Evolutionary conservation across 2,797 vertebrate species (phyloP), one percentile per base, ranked within the genome.

Genomic region (Liparis tanakae): DNA sequence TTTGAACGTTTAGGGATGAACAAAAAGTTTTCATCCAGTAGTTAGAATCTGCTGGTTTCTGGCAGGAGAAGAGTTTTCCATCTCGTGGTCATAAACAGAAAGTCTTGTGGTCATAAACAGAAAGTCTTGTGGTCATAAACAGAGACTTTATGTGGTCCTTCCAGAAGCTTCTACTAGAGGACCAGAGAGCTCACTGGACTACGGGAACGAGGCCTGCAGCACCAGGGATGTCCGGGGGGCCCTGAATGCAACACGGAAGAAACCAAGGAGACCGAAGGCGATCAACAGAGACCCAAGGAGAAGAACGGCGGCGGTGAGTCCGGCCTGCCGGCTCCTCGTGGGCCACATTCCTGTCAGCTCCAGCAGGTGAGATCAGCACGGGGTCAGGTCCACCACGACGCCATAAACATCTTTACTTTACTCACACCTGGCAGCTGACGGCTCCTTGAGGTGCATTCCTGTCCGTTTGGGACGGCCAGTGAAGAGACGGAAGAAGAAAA

Each of bases 1-100:
- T 72, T 57, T 70, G 17, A 48, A 48, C 34, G 17, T 62, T 56
- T n/a, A 12, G 7, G 34, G 67, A 25, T 54, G 53, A 68, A 44
- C 48, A 46, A 70, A 76, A 75, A 57, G 59, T 71, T 22, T 77
- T 70, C 37, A 73, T 7, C 34, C 46, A 44, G 48, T 54, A 74
- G 74, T 78, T 10, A 14, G 54, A 61, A 80, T 55, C 39, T 55
- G 50, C 60, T 67, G 56, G 55, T 61, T 61, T 12, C 65, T 82
- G 81, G 83, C 81, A 61, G 3, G 43, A 17, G 22, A 8, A 5
- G 3, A 17, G 4, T 76, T 84, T 87, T 82, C 86, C 74, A 78
- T 79, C 68, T 85, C 54, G 70, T 30, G 58, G 70, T 64, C 41
- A 15, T 53, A 30, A 30, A 30, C 25, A 30, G 25, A 30, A 30